phyloP scores from a whole-genome alignment of 2,888 invertebrate species.

The Drosophila dives region DNA sequence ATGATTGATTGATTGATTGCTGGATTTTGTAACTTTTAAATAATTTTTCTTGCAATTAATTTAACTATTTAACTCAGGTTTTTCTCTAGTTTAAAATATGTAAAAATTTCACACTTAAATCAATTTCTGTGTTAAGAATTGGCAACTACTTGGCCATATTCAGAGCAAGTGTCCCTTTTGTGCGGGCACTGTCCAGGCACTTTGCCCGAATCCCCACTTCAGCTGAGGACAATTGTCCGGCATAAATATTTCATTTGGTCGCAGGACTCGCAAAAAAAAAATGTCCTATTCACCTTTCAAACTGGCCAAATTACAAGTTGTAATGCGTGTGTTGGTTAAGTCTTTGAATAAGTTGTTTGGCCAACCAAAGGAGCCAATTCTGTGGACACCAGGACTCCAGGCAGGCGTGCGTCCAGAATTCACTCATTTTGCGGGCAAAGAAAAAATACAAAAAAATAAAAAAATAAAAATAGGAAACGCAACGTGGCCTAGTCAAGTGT shows the following conservation, averaged over 20 bases:
- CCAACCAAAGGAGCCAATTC: neutral
- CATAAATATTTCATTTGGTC: conserved; percentile 71
- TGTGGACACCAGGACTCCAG: neutral
- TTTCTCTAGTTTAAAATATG: neutral
- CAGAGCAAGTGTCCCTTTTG: conserved; percentile 1
- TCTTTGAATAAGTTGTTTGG: conserved; percentile 52
- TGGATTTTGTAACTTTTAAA: neutral
- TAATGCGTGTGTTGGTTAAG: conserved; percentile 39
- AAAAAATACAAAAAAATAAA: conserved; percentile 45
- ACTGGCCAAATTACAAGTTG: conserved; percentile 75
- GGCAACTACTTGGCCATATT: conserved; percentile 1
- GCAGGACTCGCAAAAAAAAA: conserved; percentile 25
- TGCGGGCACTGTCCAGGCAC: neutral
- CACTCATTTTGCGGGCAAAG: conserved; percentile 10
- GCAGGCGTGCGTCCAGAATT: neutral
- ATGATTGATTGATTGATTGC: neutral
- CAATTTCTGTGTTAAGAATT: too few relatives aligned
- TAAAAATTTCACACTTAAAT: neutral
- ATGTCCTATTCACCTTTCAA: conserved; percentile 70
- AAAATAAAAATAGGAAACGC: conserved; percentile 9
- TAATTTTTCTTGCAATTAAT: neutral
- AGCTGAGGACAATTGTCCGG: conserved; percentile 44
- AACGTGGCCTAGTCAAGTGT: conserved; percentile 51
- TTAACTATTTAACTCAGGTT: neutral
- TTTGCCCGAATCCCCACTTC: conserved; percentile 21